Evolutionary conservation across 2,113 vertebrate genomes (phyloP).

Genomic region (Erinaceus europaeus): DNA sequence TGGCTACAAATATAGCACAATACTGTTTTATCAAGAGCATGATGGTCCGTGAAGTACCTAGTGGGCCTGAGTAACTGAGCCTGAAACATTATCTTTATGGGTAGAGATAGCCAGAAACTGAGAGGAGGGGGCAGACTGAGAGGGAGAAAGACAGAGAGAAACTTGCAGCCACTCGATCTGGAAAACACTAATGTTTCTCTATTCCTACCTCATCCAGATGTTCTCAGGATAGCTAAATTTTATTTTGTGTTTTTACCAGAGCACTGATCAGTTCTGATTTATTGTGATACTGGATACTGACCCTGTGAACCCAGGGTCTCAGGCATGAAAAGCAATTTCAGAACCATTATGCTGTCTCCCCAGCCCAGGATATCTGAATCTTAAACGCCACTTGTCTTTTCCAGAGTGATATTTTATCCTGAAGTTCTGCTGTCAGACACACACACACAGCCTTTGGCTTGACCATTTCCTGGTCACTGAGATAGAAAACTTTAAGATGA

Average conservation of each 20-base stretch:
- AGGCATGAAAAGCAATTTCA: too few species aligned
- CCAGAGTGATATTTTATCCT: background rate
- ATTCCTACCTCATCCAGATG: background rate
- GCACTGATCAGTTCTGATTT: too few species aligned
- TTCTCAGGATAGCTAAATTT: background rate
- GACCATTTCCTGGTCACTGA: background rate
- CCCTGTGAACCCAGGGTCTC: too few species aligned
- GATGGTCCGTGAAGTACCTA: background rate
- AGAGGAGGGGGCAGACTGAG: background rate
- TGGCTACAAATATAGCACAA: background rate
- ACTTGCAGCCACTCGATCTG: background rate
- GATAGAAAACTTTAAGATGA: background rate
- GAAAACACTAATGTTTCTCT: background rate
- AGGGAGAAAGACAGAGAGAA: too few species aligned
- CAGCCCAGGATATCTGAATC: background rate
- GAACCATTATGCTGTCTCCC: too few species aligned
- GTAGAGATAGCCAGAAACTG: too few species aligned
- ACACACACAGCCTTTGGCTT: too few species aligned
- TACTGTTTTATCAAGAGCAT: background rate
- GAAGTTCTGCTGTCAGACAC: background rate
- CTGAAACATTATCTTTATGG: too few species aligned
- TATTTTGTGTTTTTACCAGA: too few species aligned
- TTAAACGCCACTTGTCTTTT: background rate
- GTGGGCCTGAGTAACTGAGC: background rate
- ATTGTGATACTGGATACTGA: too few species aligned